These are phyloP conservation scores for Ceyx erithaca DNA, from an alignment of 2,797 vertebrate genomes.

Conservation along the genomic window DNA sequence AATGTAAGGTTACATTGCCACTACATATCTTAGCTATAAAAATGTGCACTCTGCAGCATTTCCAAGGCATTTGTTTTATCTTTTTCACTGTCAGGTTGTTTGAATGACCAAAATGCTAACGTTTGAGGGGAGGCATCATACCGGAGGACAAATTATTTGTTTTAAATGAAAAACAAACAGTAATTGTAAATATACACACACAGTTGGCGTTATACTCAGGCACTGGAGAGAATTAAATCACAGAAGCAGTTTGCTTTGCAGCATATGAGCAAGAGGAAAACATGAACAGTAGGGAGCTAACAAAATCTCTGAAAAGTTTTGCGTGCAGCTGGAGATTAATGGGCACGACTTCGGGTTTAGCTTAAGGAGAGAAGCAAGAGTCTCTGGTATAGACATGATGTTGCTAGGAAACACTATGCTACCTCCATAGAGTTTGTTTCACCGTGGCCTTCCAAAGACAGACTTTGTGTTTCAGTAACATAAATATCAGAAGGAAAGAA, in stretches of 20 bases:
- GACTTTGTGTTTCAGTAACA: slow-evolving; percentile 55
- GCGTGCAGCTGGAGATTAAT: slow-evolving; percentile 81
- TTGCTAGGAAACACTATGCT: slow-evolving; percentile 80
- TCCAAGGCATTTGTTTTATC: slow-evolving; percentile 29
- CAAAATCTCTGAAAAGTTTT: slow-evolving; percentile 78
- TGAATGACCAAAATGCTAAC: slow-evolving; percentile 38
- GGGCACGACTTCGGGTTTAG: slow-evolving; percentile 80
- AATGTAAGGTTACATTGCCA: not conserved
- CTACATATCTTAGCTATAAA: not conserved
- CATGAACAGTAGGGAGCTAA: slow-evolving; percentile 77
- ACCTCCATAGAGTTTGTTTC: slow-evolving; percentile 64
- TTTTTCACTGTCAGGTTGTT: slow-evolving; percentile 31
- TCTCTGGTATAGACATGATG: slow-evolving; percentile 63
- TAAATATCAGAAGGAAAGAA: slow-evolving; percentile 54
- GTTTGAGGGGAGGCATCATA: slow-evolving; percentile 24
- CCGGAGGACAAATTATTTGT: slow-evolving; percentile 43
- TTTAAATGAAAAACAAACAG: slow-evolving; percentile 69
- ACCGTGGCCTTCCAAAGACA: slow-evolving; percentile 70
- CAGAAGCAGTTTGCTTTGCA: slow-evolving; percentile 68
- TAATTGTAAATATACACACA: slow-evolving; percentile 55
- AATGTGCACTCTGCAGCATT: not conserved
- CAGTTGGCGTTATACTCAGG: slow-evolving; percentile 7
- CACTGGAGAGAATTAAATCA: slow-evolving; percentile 72
- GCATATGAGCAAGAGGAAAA: slow-evolving; percentile 76
- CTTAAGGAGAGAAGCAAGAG: slow-evolving; percentile 71